Evolutionary conservation across 1,140 invertebrate genomes (phyloP).

Genomic region (Nasonia longicornis): DNA sequence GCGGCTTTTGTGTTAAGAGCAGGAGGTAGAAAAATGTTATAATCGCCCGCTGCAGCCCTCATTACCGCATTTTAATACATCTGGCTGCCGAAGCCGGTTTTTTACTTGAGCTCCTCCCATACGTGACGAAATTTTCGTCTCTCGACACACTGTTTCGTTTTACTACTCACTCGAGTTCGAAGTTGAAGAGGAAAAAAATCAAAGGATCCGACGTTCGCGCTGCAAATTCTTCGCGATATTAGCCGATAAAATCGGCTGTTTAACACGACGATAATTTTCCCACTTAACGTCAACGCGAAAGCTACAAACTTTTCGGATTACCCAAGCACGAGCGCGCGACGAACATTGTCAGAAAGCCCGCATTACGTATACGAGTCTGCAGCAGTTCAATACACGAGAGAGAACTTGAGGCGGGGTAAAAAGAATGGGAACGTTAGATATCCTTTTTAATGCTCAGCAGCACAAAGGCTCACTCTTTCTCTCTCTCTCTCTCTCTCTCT

Average conservation of each 20-base stretch:
- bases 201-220: background rate
- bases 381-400: too few species aligned
- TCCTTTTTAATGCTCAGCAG: constrained; percentile 12
- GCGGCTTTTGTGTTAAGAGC: background rate
- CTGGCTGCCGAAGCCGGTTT: background rate
- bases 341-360: background rate
- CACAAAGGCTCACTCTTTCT: background rate
- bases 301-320: background rate
- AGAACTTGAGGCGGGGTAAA: background rate
- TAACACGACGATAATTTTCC: background rate
- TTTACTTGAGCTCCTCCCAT: background rate
- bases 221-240: background rate
- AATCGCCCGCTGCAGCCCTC: background rate
- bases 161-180: background rate
- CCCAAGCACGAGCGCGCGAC: background rate
- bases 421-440: constrained; percentile 21
- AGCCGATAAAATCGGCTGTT: background rate
- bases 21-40: background rate
- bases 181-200: background rate
- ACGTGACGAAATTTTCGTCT: background rate
- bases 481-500: too few species aligned
- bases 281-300: background rate
- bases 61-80: constrained; percentile 12
- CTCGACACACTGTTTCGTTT: background rate
- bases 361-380: background rate